Base-by-base conservation (phyloP, 2,888 invertebrate species). In the Apoda limacodes region DNA sequence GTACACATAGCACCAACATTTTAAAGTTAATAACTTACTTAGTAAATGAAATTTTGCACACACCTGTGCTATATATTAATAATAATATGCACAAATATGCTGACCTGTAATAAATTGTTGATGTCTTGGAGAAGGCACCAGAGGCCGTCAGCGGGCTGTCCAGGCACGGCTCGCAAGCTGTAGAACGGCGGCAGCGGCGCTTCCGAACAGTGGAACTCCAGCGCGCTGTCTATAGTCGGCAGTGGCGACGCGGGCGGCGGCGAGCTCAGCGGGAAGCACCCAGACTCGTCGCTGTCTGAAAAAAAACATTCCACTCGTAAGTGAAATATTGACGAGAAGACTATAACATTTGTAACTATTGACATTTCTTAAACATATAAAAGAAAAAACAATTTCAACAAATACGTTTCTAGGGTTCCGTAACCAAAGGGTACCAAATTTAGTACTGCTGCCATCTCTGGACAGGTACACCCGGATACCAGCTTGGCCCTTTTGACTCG, bases 91-190 rank as follows among this genome's bases (percentile, higher is more conserved):
- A 19, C 5, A 22, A 19, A 14, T 9, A 22, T 28, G 29, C 19
- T 32, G 42, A 78, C 86, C 78, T 89, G 88, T 50, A 91, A 74
- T 45, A 90, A 71, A 50, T 86, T 86, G 50, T 90, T 88, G 45
- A 93, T 82, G 60, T 93, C 93, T 58, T 88, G 91, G 30, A 93
- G 78, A 35, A 93, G 78, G 32, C 92, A 87, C 91, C 92, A 93
- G 39, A 89, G 85, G 29, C 91, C 91, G 23, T 80, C 78, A 1
- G 69, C 53, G 1, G 74, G 69, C 37, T 83, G 80, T 9, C 85
- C 85, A 1, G 82, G 58, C 50, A 85, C 85, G 27, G 85, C 84
- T 39, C 83, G 76, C 40, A 93, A 71, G 42, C 87, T 85, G 75
- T 93, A 94, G 46, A 93, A 83, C 30, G 91, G 91, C 7, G 93